Evolutionary conservation across 2,888 invertebrate genomes (phyloP).

Genomic region (Congeria kusceri): DNA sequence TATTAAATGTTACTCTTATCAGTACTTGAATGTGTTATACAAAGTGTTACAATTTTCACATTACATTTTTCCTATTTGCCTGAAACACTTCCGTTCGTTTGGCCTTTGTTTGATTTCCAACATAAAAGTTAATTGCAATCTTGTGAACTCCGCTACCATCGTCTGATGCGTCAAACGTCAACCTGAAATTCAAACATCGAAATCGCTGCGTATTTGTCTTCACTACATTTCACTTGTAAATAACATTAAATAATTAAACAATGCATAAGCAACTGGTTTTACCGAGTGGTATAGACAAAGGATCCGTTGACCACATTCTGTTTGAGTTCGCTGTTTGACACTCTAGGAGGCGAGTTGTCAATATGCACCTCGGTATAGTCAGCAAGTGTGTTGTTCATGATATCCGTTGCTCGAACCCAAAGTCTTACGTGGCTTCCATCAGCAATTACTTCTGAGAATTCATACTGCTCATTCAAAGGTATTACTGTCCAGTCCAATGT

Average conservation of each 20-base stretch:
- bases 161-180: slow-evolving; percentile 12
- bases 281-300: slow-evolving; percentile 16
- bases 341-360: slow-evolving; percentile 23
- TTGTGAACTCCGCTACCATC: slow-evolving; percentile 22
- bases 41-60: too few species aligned
- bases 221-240: too few species aligned
- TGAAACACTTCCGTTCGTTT: background rate
- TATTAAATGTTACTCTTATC: too few species aligned
- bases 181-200: slow-evolving; percentile 12
- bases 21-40: too few species aligned
- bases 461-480: slow-evolving; percentile 10
- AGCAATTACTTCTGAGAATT: background rate
- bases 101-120: background rate
- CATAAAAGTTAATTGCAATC: background rate
- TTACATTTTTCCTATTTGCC: background rate
- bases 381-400: slow-evolving; percentile 34
- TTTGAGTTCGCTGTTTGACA: background rate
- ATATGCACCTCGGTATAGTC: slow-evolving; percentile 38
- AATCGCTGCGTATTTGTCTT: too few species aligned
- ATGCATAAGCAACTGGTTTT: background rate
- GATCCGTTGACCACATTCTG: slow-evolving; percentile 12
- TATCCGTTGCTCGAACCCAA: slow-evolving; percentile 45
- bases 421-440: slow-evolving; percentile 37
- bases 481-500: slow-evolving; percentile 6
- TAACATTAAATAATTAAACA: too few species aligned